Conservation (phyloP, 2,888 invertebrate genomes). For the Sinopyrophorus schimmeli region DNA sequence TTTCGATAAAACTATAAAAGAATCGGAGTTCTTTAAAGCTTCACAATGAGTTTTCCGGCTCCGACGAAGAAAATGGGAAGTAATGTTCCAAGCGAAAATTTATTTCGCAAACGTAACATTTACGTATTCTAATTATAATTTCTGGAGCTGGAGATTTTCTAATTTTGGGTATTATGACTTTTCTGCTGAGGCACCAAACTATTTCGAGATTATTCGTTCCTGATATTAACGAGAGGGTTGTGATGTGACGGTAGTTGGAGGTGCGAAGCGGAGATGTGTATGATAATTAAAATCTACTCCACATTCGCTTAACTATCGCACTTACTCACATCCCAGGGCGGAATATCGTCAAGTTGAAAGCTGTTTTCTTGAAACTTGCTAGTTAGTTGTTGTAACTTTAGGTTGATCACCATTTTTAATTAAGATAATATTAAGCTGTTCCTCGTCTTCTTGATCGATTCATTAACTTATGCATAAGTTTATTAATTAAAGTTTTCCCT, state of each 20-base stretch:
- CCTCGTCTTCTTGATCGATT: constrained; percentile 17
- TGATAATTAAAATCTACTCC: constrained; percentile 15
- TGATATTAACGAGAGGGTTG: no score
- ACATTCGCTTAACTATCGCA: constrained; percentile 12
- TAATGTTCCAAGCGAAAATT: no score
- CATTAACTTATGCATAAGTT: constrained; percentile 25
- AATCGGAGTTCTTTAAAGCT: no score
- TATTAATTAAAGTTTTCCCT: constrained; percentile 24
- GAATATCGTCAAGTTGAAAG: constrained; percentile 12
- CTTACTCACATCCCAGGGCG: constrained; percentile 12
- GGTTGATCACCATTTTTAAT: constrained; percentile 21
- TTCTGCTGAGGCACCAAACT: no score
- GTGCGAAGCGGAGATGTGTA: constrained; percentile 3
- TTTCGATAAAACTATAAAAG: no score
- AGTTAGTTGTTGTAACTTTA: constrained; percentile 12
- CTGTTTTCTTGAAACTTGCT: constrained; percentile 18
- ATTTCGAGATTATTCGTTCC: no score
- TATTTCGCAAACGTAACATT: no score
- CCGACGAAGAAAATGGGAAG: no score
- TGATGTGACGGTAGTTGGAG: constrained; percentile 8
- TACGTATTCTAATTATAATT: no score
- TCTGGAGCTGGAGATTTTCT: no score
- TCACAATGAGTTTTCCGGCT: no score
- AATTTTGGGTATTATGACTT: no score
- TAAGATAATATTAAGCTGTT: constrained; percentile 11